Evolutionary conservation across 2,113 vertebrate genomes (phyloP).

Genomic region (Elephantulus edwardii): DNA sequence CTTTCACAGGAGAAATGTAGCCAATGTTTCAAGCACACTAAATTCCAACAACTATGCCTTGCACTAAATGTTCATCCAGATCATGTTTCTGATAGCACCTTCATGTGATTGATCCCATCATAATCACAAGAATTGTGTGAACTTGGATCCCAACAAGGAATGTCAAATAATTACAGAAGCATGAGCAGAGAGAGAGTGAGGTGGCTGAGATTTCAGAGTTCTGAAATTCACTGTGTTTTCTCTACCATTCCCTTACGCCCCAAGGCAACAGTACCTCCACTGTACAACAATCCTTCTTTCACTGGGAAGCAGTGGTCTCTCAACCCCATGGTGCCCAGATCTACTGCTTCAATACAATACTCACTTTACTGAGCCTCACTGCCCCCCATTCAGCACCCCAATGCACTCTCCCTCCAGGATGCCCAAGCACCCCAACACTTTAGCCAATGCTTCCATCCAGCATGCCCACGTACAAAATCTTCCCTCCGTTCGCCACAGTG

Average conservation of each 20-base stretch:
- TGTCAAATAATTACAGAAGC: neutral
- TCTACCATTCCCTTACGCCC: neutral
- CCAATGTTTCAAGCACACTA: neutral
- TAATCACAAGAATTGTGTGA: neutral
- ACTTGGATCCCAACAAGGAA: neutral
- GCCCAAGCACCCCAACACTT: no score
- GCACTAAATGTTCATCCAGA: neutral
- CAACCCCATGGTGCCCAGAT: no score
- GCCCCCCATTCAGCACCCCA: no score
- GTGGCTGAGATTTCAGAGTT: neutral
- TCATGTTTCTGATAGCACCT: neutral
- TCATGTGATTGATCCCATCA: neutral
- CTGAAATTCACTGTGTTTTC: neutral
- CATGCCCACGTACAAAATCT: neutral
- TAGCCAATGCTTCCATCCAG: neutral
- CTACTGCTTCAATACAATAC: fast-evolving
- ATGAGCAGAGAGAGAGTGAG: neutral
- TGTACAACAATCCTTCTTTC: no score
- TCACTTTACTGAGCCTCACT: neutral
- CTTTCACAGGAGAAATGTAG: neutral
- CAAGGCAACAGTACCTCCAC: no score
- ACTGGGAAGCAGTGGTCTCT: no score
- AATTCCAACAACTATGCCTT: neutral
- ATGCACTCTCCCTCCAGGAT: no score
- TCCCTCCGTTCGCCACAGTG: neutral